Evolutionary conservation across 2,113 vertebrate species (phyloP).

Genomic region (Hystrix cristata): DNA sequence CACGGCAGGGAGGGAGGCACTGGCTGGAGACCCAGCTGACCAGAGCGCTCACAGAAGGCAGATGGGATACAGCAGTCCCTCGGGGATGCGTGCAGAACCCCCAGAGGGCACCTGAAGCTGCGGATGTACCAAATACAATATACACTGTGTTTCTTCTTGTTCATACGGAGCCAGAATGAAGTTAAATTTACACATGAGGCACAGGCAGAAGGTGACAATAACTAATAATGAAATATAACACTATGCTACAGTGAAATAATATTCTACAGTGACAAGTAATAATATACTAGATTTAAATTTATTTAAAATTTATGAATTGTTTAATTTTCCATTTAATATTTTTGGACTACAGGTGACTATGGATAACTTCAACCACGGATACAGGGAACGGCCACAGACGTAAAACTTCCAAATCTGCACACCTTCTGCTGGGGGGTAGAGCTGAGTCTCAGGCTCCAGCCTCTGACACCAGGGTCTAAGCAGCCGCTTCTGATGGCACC

Average conservation of each 20-base stretch:
- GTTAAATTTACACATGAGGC: not conserved
- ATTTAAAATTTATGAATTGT: not conserved
- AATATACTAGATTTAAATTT: not conserved
- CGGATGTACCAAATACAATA: not conserved
- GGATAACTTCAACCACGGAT: not conserved
- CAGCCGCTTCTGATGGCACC: not conserved
- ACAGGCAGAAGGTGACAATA: not conserved
- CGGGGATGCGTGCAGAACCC: not conserved
- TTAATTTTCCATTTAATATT: not conserved
- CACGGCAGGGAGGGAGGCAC: accelerated
- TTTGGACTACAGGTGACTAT: not conserved
- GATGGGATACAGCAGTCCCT: not conserved
- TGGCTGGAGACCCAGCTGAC: not conserved
- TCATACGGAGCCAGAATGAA: not conserved
- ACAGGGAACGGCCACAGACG: accelerated
- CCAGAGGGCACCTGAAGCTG: not conserved
- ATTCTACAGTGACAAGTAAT: not conserved
- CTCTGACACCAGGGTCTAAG: not conserved
- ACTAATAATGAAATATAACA: not conserved
- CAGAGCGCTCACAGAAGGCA: accelerated
- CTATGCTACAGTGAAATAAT: not conserved
- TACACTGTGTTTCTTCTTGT: no score
- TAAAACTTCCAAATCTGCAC: not conserved
- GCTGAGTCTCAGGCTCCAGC: not conserved
- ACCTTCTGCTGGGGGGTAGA: not conserved